phyloP scores from a whole-genome alignment of 2,797 vertebrate genomes.

The Betta splendens region DNA sequence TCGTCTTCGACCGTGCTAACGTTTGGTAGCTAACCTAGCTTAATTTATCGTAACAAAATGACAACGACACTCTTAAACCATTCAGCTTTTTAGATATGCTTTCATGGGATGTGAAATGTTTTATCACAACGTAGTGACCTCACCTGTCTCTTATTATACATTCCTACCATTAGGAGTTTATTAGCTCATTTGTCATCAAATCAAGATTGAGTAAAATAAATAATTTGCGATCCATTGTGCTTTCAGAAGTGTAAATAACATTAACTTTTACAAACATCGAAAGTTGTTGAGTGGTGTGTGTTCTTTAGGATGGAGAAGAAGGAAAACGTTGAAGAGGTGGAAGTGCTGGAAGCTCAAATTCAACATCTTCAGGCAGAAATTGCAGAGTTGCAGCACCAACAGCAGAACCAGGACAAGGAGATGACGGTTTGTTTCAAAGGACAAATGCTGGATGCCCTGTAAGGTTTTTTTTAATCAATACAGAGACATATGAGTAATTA shows the following conservation, averaged over 20 bases:
- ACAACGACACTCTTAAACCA: not conserved
- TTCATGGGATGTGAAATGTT: rapidly evolving
- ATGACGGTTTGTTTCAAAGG: slow-evolving; percentile 59
- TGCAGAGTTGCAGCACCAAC: slow-evolving; percentile 61
- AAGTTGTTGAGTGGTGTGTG: too few species aligned
- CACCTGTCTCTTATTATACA: too few species aligned
- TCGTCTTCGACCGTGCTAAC: not conserved
- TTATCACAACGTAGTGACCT: rapidly evolving
- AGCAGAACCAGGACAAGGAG: slow-evolving; percentile 58
- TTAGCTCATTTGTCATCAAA: too few species aligned
- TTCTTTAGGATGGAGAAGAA: slow-evolving; percentile 19
- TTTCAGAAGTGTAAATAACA: too few species aligned
- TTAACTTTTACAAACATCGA: too few species aligned
- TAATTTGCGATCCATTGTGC: too few species aligned
- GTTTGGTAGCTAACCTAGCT: not conserved
- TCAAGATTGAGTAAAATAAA: too few species aligned
- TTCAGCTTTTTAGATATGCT: not conserved
- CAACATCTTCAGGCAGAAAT: slow-evolving; percentile 80
- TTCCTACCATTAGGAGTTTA: too few species aligned
- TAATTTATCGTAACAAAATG: too few species aligned
- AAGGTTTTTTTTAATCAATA: slow-evolving; percentile 32
- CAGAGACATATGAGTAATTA: not conserved
- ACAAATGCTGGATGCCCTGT: slow-evolving; percentile 76
- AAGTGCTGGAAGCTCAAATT: slow-evolving; percentile 80
- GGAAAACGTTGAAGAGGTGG: slow-evolving; percentile 65